phyloP scores from a whole-genome alignment of 2,888 invertebrate species.

The Zygaena filipendulae region DNA sequence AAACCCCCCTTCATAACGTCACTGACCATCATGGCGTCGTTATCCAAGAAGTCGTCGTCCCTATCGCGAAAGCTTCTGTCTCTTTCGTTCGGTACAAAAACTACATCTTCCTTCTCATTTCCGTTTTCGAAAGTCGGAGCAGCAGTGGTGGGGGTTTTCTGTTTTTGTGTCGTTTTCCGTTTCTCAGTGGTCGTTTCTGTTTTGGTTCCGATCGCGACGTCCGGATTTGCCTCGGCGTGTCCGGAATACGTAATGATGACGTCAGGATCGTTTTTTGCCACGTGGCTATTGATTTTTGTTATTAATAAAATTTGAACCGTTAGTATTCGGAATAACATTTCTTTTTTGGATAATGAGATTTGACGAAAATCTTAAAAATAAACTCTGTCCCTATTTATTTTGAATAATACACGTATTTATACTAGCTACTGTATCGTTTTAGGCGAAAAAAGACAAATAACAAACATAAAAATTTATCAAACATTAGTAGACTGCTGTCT shows the following conservation, averaged over 20 bases:
- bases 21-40: slow-evolving; percentile 15
- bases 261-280: slow-evolving; percentile 23
- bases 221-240: slow-evolving; percentile 24
- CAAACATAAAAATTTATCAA: no score
- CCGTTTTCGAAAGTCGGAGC: background rate
- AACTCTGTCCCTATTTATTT: no score
- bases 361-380: no score
- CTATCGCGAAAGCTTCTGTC: slow-evolving; percentile 16
- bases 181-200: slow-evolving; percentile 13
- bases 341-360: no score
- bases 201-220: slow-evolving; percentile 2
- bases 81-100: slow-evolving; percentile 37
- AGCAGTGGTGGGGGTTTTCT: background rate
- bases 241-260: slow-evolving; percentile 28
- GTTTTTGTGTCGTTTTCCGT: slow-evolving; percentile 1
- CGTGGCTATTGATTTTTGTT: slow-evolving; percentile 10
- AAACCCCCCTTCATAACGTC: slow-evolving; percentile 21
- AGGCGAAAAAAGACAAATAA: no score
- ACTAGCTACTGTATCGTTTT: no score
- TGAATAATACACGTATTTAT: no score
- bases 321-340: no score
- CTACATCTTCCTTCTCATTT: slow-evolving; percentile 19
- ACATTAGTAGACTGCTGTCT: no score
- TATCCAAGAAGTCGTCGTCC: slow-evolving; percentile 17
- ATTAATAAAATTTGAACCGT: no score